Base-by-base conservation (phyloP, 2,888 invertebrate species). In the Eupithecia pulchellata region DNA sequence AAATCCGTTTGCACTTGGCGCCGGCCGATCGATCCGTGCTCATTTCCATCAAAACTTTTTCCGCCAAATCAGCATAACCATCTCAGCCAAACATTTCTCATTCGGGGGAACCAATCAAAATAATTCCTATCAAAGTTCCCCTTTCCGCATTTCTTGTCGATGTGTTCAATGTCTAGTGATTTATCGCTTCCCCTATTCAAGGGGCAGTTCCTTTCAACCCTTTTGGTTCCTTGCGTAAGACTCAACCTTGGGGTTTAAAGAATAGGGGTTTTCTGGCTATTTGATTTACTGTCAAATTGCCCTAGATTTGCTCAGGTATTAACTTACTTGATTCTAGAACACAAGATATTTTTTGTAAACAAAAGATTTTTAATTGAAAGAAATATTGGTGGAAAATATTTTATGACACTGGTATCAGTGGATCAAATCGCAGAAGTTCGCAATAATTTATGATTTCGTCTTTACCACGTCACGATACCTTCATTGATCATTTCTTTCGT, bases 141-240 rank as follows among this genome's bases (percentile, higher is more conserved):
- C 25, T 63, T 64, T 64, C 63, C 63, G 39, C 71, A 73, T 64
- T 73, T 73, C 77, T 75, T 75, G 76, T 78, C 76, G 78, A 78
- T 72, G 83, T 83, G 81, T 84, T 83, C 85, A 85, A 86, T 84
- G 82, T 83, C 83, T 80, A 72, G 85, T 88, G 86, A 89, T 89
- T 87, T 88, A 89, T 88, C 84, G 83, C 78, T 68, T 79, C 81
- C 77, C 71, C 77, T 83, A 82, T 82, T 85, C 86, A 88, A 84
- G 84, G 84, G 81, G 74, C 75, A 60, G 60, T 32, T 61, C 61
- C 34, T 61, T 61, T 80, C 78, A 81, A 84, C 83, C 84, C 85
- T 86, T 85, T 83, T 25, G 32, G 52, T 66, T 83, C 65, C 60
- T 76, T 76, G 74, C 71, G 75, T 76, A 75, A 74, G 74, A 55